Evolutionary conservation across 2,888 invertebrate genomes (phyloP).

Genomic region (Aporophyla nigra): DNA sequence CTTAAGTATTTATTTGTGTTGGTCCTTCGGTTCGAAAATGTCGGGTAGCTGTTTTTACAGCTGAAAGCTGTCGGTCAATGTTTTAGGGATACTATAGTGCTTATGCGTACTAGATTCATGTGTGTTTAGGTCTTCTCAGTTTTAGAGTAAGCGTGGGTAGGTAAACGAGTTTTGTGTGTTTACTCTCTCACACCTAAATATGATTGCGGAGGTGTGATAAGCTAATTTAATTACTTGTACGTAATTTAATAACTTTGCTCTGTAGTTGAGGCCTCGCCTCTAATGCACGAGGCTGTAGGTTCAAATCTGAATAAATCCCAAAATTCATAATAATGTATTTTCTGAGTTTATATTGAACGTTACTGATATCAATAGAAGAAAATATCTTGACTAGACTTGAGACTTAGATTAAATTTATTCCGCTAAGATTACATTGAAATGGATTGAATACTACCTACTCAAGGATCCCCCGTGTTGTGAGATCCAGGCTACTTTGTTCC

Average conservation of each 20-base stretch:
- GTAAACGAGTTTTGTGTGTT: background rate
- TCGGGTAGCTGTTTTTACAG: slow-evolving; percentile 37
- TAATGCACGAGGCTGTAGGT: background rate
- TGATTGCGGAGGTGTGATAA: background rate
- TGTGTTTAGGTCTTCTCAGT: slow-evolving; percentile 47
- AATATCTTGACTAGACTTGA: too few relatives aligned
- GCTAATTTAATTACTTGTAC: background rate
- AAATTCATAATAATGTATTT: too few relatives aligned
- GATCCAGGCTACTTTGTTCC: too few relatives aligned
- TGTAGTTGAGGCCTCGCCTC: background rate
- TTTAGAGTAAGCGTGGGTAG: background rate
- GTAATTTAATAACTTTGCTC: background rate
- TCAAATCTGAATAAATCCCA: too few relatives aligned
- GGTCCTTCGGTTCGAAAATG: slow-evolving; percentile 4
- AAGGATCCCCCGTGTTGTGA: too few relatives aligned
- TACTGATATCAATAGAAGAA: too few relatives aligned
- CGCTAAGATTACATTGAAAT: too few relatives aligned
- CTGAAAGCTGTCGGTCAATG: slow-evolving; percentile 10
- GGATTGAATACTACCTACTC: too few relatives aligned
- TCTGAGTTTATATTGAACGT: too few relatives aligned
- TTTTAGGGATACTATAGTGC: slow-evolving; percentile 2
- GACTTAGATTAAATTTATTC: too few relatives aligned
- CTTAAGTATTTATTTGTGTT: background rate
- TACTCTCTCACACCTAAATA: background rate
- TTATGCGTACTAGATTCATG: background rate